phyloP scores from a whole-genome alignment of 2,113 vertebrate species.

The Oreamnos americanus region DNA sequence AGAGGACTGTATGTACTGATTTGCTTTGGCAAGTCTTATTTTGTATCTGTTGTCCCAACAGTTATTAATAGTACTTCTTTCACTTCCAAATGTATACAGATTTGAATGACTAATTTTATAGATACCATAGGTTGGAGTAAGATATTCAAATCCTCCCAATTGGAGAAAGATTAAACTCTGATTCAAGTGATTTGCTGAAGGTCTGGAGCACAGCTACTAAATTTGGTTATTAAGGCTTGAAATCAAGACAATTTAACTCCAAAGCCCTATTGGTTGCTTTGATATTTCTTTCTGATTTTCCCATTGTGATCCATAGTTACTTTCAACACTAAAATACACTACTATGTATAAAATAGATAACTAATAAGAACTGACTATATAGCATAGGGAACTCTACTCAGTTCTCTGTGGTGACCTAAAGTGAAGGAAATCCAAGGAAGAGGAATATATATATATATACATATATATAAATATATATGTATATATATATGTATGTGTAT shows the following conservation, averaged over 20 bases:
- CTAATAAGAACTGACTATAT: not conserved
- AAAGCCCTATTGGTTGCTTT: not conserved
- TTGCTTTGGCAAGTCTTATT: not conserved
- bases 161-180: not conserved
- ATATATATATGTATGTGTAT: too few relatives aligned
- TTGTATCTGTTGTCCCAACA: not conserved
- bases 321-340: not conserved
- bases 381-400: not conserved
- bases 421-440: not conserved
- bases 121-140: not conserved
- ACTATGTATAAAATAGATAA: not conserved
- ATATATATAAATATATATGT: not conserved
- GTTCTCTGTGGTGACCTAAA: not conserved
- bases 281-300: not conserved
- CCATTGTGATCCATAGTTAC: not conserved
- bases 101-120: not conserved
- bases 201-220: not conserved
- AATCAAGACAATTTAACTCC: not conserved
- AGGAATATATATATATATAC: not conserved
- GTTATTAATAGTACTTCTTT: not conserved
- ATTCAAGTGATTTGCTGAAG: not conserved
- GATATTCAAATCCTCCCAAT: not conserved
- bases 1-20: not conserved
- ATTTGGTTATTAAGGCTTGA: not conserved
- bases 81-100: not conserved